phyloP scores from a whole-genome alignment of 2,797 vertebrate species.

The Dryobates pubescens region DNA sequence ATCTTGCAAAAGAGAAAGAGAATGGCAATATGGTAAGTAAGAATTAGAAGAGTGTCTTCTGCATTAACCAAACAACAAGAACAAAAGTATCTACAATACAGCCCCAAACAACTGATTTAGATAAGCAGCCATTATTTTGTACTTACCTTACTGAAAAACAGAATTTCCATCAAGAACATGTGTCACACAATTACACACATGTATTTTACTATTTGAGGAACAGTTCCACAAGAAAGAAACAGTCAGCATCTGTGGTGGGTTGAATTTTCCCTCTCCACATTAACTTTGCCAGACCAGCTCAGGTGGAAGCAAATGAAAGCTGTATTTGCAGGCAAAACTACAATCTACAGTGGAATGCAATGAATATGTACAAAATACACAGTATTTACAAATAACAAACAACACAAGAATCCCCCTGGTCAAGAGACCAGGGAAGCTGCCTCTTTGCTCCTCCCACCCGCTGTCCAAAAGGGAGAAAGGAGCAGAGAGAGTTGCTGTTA shows the following conservation, averaged over 20 bases:
- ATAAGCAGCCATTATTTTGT: not conserved
- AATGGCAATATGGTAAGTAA: conserved; percentile 1
- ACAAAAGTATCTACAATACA: not conserved
- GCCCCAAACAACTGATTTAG: not conserved
- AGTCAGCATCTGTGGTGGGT: not conserved
- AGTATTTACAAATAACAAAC: too few species aligned
- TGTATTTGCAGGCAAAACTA: too few species aligned
- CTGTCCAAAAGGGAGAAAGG: too few species aligned
- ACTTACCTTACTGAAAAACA: not conserved
- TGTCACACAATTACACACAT: not conserved
- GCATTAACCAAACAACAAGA: not conserved
- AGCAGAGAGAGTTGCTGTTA: too few species aligned
- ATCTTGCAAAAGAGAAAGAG: conserved; percentile 74
- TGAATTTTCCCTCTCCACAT: too few species aligned
- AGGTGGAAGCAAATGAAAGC: too few species aligned
- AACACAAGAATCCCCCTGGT: too few species aligned
- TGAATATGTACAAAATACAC: too few species aligned
- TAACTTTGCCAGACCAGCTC: too few species aligned
- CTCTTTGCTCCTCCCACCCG: too few species aligned
- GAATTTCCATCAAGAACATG: not conserved
- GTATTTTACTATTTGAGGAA: not conserved
- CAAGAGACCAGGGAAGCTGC: too few species aligned
- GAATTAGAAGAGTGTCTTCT: not conserved
- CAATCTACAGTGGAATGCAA: too few species aligned
- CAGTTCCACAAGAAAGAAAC: not conserved